Percentiles rank a stretch among this genome's conserved stretches.
phyloP scores from a whole-genome alignment of 1,140 invertebrate species.

The Conopomorpha cramerella region DNA sequence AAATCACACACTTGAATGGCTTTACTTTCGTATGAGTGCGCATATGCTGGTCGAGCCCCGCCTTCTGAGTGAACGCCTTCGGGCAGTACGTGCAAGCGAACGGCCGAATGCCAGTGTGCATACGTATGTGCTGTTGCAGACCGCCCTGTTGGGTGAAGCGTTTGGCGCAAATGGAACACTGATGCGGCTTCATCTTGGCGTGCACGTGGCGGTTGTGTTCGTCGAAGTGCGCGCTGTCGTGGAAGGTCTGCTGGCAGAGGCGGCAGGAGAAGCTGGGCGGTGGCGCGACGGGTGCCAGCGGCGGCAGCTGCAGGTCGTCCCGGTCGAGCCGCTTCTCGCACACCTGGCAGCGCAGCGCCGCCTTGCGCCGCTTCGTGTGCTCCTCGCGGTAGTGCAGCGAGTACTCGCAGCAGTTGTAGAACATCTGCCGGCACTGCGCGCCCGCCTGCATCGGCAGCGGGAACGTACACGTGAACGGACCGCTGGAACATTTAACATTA shows the following conservation, averaged over 20 bases:
- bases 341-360: conserved; percentile 47
- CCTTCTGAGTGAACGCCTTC: conserved; percentile 84
- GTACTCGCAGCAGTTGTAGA: conserved; percentile 52
- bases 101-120: conserved; percentile 77
- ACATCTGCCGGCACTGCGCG: conserved; percentile 36
- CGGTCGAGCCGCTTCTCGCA: conserved; percentile 48
- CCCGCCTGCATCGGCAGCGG: conserved; percentile 25
- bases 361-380: conserved; percentile 46
- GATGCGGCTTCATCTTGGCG: conserved; percentile 49
- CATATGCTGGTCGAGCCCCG: conserved; percentile 64
- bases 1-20: conserved; percentile 72
- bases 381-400: conserved; percentile 47
- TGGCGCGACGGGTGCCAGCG: conserved; percentile 6
- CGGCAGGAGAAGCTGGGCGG: conserved; percentile 27
- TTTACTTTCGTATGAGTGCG: conserved; percentile 69
- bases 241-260: conserved; percentile 47
- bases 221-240: conserved; percentile 36
- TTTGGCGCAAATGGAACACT: conserved; percentile 46
- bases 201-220: conserved; percentile 57
- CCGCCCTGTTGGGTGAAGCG: conserved; percentile 52
- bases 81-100: conserved; percentile 84
- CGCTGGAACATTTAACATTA: conserved; percentile 14
- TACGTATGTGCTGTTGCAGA: conserved; percentile 60
- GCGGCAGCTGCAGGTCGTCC: conserved; percentile 13
- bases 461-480: conserved; percentile 45